Evolutionary conservation across 2,888 invertebrate species (phyloP).

Genomic region (Phoronis australis): DNA sequence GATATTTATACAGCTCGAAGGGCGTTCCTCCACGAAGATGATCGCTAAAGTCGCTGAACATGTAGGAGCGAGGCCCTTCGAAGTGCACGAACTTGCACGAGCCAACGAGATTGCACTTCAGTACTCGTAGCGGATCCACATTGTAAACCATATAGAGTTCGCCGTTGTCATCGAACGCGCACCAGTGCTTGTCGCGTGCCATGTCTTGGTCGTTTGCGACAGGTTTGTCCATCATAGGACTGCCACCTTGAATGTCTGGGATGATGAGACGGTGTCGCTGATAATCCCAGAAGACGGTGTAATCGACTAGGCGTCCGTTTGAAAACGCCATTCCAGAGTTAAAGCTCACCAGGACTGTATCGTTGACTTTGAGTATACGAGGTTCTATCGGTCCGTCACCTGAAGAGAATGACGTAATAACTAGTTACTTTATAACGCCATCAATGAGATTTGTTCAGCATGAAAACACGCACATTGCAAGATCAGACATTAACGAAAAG

Average conservation of each 20-base stretch:
- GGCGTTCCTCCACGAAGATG: constrained; percentile 3
- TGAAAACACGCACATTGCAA: too few relatives aligned
- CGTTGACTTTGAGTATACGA: background rate
- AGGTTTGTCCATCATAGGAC: background rate
- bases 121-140: constrained; percentile 1
- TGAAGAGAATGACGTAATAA: too few relatives aligned
- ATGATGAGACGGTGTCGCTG: background rate
- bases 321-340: background rate
- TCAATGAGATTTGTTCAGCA: too few relatives aligned
- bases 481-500: too few relatives aligned
- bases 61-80: background rate
- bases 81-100: background rate
- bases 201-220: background rate
- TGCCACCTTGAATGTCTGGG: background rate
- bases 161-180: background rate
- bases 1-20: background rate
- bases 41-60: background rate
- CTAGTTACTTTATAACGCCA: too few relatives aligned
- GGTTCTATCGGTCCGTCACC: too few relatives aligned
- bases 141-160: background rate
- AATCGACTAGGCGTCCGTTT: background rate
- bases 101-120: background rate
- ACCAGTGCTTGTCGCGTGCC: constrained; percentile 1
- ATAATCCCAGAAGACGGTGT: background rate
- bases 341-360: background rate